Conservation (phyloP, 1,140 invertebrate genomes). For the Grapholita molesta region DNA sequence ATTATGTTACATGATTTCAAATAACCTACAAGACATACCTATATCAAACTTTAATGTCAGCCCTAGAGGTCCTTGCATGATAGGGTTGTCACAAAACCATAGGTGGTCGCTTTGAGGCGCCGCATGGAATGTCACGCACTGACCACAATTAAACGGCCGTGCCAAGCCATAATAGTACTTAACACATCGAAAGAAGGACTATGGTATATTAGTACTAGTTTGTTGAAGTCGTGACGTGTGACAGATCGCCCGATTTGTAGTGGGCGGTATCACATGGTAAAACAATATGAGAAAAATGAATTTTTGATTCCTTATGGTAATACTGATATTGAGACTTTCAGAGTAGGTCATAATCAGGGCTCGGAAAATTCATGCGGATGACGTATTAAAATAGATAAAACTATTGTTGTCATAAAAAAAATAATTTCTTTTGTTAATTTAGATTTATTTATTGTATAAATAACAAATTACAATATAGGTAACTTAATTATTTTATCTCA, state of each 20-base stretch:
- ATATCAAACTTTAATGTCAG: background rate
- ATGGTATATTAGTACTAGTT: background rate
- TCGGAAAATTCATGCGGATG: no score
- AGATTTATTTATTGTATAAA: no score
- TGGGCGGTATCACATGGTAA: conserved; percentile 11
- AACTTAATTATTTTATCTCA: no score
- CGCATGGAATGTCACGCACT: background rate
- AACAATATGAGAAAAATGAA: background rate
- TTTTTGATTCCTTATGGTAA: no score
- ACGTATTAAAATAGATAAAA: no score
- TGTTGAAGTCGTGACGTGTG: background rate
- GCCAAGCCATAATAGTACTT: background rate
- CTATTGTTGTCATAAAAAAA: no score
- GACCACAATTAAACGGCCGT: background rate
- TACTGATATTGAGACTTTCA: no score
- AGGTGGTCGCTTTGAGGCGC: background rate
- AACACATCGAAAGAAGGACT: background rate
- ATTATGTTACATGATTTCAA: no score
- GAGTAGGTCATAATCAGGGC: no score
- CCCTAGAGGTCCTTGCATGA: background rate
- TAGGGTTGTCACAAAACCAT: background rate
- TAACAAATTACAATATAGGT: no score
- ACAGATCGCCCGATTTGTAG: conserved; percentile 9
- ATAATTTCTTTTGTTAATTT: no score
- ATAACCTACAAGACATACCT: background rate